phyloP scores from a whole-genome alignment of 2,113 vertebrate genomes.

The Seriola aureovittata region DNA sequence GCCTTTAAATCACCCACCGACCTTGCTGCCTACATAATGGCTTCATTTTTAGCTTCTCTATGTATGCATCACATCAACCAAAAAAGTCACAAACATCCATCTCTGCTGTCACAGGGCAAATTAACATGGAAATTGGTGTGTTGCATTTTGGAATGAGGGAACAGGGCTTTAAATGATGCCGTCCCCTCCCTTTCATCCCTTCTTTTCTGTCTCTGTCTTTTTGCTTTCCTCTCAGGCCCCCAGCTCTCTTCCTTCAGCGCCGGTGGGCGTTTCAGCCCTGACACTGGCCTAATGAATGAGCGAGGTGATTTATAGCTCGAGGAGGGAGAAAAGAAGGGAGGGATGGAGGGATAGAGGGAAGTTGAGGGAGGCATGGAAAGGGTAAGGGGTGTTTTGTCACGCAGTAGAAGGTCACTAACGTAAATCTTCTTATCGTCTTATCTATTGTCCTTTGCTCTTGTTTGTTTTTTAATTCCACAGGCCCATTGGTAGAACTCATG shows the following conservation, averaged over 20 bases:
- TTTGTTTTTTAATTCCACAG: conserved; percentile 24
- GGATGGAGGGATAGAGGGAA: conserved; percentile 22
- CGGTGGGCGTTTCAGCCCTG: conserved; percentile 71
- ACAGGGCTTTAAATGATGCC: conserved; percentile 41
- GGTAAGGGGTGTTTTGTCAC: conserved; percentile 50
- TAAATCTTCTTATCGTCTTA: conserved; percentile 64
- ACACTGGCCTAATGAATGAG: conserved; percentile 83
- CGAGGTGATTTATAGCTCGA: conserved; percentile 82
- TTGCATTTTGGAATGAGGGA: conserved; percentile 67
- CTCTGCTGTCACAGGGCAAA: conserved; percentile 72
- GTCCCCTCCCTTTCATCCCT: conserved; percentile 43
- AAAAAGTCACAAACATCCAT: conserved; percentile 81
- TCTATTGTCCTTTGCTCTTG: conserved; percentile 41
- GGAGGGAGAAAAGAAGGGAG: conserved; percentile 36
- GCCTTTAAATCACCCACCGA: conserved; percentile 16
- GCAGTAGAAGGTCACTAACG: conserved; percentile 66
- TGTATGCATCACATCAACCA: conserved; percentile 70
- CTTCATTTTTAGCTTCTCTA: conserved; percentile 60
- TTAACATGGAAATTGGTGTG: conserved; percentile 85
- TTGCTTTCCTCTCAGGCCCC: conserved; percentile 38
- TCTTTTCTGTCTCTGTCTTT: conserved; percentile 36
- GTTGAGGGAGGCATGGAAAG: conserved; percentile 36
- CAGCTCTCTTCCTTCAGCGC: conserved; percentile 50
- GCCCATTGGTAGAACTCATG: neutral
- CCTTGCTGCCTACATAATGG: conserved; percentile 43